Evolutionary conservation across 2,888 invertebrate genomes (phyloP), one percentile per base, ranked within the genome.

Genomic region (Heliothis peltigera): DNA sequence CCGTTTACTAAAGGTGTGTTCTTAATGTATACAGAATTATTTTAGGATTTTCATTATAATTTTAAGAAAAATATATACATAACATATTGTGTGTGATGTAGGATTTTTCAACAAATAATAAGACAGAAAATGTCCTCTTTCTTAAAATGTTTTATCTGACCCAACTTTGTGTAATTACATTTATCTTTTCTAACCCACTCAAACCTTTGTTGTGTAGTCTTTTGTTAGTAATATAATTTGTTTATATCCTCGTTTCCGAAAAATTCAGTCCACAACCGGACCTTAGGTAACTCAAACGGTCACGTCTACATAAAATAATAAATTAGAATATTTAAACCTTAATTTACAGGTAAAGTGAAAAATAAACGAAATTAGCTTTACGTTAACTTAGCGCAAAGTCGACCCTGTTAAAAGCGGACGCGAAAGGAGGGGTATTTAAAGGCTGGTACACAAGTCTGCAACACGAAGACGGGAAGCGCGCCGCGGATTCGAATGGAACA

Each of bases 281-380:
- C 64, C 63, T 63, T 66, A 64, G 51, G 68, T 61, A 75, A 74
- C 58, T 73, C 77, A 64, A 65, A 72, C 32, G 54, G 78, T 66
- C 69, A 74, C 59, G 75, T 75, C 69, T 70, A 74, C 80, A 72
- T 70, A 60, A 84, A 84, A 86, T 82, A 84, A 83, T 83, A 84
- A 87, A 86, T 87, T 79, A 83, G 81, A 85, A 86, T 83, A 82
- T 84, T 84, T 80, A 81, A 79, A 70, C 69, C 71, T 83, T 86
- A 86, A 87, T 89, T 87, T 84, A 70, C 81, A 84, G 84, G 81
- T 79, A 80, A 79, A 84, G 80, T 70, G 78, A 87, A 85, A 86
- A 87, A 88, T 85, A 88, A 89, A 88, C 79, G 77, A 84, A 89
- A 90, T 90, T 89, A 90, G 88, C 88, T 85, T 84, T 77, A 77